Percentiles rank a stretch among this genome's conserved stretches.
Evolutionary conservation across 1,140 invertebrate genomes (phyloP).

Genomic region (Solen grandis): DNA sequence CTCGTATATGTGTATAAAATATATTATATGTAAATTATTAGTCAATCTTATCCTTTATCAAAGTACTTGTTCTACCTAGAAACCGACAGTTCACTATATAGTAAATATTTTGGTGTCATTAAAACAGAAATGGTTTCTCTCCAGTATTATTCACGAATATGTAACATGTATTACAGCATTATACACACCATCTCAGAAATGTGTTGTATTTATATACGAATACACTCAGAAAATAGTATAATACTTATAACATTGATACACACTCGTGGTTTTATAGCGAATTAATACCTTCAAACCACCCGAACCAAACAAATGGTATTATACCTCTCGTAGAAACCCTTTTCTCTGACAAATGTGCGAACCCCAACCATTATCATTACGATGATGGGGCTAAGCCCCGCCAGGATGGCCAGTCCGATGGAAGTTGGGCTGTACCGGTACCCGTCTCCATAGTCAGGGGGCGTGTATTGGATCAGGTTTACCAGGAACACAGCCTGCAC

Average conservation of each 20-base stretch:
- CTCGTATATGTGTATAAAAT: too few species aligned
- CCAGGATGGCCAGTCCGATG: neutral
- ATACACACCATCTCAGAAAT: too few species aligned
- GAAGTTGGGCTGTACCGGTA: slow-evolving; percentile 7
- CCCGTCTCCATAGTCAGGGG: slow-evolving; percentile 13
- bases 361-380: slow-evolving; percentile 15
- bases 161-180: too few species aligned
- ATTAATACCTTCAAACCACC: neutral
- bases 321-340: neutral
- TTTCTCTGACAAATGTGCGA: neutral
- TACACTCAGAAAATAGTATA: too few species aligned
- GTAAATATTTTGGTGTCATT: too few species aligned
- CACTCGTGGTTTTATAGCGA: neutral
- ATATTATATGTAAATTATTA: too few species aligned
- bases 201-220: neutral
- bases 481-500: slow-evolving; percentile 14
- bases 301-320: neutral
- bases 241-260: neutral
- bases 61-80: too few species aligned
- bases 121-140: too few species aligned
- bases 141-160: too few species aligned
- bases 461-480: slow-evolving; percentile 11
- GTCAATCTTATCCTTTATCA: too few species aligned
- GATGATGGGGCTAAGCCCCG: slow-evolving; percentile 15
- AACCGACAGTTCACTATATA: too few species aligned